Evolutionary conservation across 2,797 vertebrate genomes (phyloP), one percentile per base, ranked within the genome.

Genomic region (Harpagifer antarcticus): DNA sequence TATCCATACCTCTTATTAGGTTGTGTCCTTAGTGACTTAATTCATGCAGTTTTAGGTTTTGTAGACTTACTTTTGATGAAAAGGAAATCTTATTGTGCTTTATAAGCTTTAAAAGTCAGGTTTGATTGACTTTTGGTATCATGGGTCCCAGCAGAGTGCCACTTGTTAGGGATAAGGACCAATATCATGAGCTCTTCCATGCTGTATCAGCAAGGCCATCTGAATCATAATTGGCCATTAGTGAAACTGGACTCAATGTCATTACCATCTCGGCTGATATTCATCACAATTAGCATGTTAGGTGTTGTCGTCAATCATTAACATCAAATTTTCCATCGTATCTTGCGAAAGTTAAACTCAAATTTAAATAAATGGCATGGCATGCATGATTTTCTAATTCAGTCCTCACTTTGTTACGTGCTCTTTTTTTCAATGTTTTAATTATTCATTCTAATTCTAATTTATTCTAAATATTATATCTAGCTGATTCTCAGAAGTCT

Each of bases 141-240:
- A 60, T 42, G 33, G 23, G 14, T 66, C 15, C 6, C 8, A 60
- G 43, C 57, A 68, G n/a, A 59, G 23, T 62, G 53, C 40, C 54
- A 55, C 61, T 64, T 63, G 52, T 53, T 33, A 58, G 9, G 17
- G 33, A 68, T n/a, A 23, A 68, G 15, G 48, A 54, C 60, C 40
- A 57, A 49, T 40, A 54, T 83, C 69, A 69, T 31, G 33, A 66
- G 64, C 31, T 65, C 20, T 68, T 48, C 47, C 13, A 13, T 19
- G 20, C 76, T 61, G 15, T 45, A 76, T 70, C 47, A 66, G 68
- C 27, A 72, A 63, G 61, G 72, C 76, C 86, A 86, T 90, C 72
- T 86, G 83, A 53, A 74, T 80, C 19, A 59, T 79, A 84, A 81
- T 76, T 57, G 86, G 65, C 68, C 60, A 68, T 85, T 65, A 80